Base-by-base conservation (phyloP, 53 echinoderm and acorn worm species). In the Hippasteria phrygiana region DNA sequence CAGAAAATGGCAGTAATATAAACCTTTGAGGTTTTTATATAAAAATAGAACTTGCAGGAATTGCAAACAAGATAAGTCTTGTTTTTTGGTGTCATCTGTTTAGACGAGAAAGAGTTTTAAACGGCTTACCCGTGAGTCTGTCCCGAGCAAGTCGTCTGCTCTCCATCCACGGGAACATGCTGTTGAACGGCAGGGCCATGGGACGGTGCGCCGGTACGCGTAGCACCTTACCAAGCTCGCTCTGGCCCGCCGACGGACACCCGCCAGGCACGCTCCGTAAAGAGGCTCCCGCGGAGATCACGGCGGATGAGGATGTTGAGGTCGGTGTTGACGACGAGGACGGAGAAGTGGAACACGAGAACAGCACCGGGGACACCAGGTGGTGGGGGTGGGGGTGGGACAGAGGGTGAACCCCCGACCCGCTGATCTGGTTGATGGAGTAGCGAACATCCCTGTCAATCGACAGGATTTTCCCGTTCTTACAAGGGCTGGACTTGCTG, bases 161-260 rank as follows among this genome's bases (percentile, higher is more conserved):
- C 77, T 93, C 93, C 93, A 93, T 93, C 93, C 93, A 93, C 16
- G 93, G 93, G 29, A 93, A 93, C 53, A 88, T 84, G 11, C 89
- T 83, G 28, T 50, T 69, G 55, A 93, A 89, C 62, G 92, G 80
- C 27, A 91, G 22, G 17, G 79, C 78, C 55, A 83, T 75, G 66
- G 93, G 93, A 26, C 93, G 93, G 35, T 93, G 93, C 38, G 93
- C 93, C 51, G 93, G 93, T 1, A 93, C 93, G 11, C 93, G 89
- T 0, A 93, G 85, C 42, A 93, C 93, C 75, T 87, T 85, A 1
- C 76, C 87, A 32, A 55, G 43, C 32, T 71, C 79, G n/a, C 42
- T 20, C 48, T 73, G 69, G 12, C 37, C 36, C 37, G 69, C 34
- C 33, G 17, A 53, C 62, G 79, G 79, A n/a, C 62, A 59, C 3